Conservation (phyloP, 1,140 invertebrate species). For the Coptotermes formosanus region DNA sequence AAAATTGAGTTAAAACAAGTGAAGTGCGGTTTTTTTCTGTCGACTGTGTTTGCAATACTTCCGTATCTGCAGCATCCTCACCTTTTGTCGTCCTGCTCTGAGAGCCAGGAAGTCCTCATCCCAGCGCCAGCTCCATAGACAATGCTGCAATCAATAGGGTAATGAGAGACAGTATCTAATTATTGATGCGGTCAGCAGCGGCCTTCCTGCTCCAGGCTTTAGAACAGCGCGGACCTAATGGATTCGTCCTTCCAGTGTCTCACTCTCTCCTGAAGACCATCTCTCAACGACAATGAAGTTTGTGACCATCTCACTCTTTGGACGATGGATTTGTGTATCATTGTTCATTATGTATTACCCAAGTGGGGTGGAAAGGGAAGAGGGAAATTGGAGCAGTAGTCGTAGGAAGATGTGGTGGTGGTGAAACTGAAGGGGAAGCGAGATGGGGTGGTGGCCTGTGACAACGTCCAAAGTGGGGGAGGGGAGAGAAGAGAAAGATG, state of each 20-base stretch:
- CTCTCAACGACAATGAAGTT: constrained; percentile 15
- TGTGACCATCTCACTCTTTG: neutral
- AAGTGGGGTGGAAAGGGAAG: neutral
- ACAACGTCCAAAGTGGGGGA: neutral
- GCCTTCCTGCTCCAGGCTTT: neutral
- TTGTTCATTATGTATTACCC: constrained; percentile 16
- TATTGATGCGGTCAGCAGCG: constrained; percentile 6
- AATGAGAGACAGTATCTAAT: constrained; percentile 9
- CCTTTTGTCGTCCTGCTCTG: neutral
- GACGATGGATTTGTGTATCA: constrained; percentile 14
- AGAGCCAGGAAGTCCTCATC: neutral
- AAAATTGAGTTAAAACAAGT: neutral
- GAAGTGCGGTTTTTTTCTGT: neutral
- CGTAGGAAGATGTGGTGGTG: neutral
- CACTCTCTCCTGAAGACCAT: constrained; percentile 4
- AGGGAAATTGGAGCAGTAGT: constrained; percentile 5
- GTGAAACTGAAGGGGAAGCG: neutral
- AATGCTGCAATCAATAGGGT: constrained; percentile 18
- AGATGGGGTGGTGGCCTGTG: neutral
- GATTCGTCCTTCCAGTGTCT: neutral
- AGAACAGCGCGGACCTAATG: constrained; percentile 7
- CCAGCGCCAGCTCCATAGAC: neutral
- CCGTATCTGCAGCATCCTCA: neutral
- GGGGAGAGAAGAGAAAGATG: neutral
- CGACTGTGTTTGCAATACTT: neutral